phyloP scores from a whole-genome alignment of 2,113 vertebrate species.

The Sphyrna mokarran region DNA sequence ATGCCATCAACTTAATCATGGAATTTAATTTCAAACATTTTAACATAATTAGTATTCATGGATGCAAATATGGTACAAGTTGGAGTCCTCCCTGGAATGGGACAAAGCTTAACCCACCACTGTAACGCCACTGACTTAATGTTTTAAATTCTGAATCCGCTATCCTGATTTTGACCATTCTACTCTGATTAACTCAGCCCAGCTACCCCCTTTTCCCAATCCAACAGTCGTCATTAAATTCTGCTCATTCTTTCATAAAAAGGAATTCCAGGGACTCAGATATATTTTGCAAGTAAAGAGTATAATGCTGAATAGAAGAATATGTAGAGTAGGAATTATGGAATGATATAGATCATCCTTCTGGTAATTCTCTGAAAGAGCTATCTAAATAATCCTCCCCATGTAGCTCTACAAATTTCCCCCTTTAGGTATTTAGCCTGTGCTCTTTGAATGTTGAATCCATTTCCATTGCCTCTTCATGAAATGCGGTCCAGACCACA shows the following conservation, averaged over 20 bases:
- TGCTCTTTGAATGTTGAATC: not conserved
- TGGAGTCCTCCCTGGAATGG: no score
- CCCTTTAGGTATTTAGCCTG: not conserved
- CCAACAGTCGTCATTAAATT: not conserved
- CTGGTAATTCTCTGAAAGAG: not conserved
- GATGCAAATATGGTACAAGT: not conserved
- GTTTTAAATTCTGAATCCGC: not conserved
- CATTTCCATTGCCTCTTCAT: not conserved
- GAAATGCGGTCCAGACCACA: not conserved
- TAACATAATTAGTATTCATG: not conserved
- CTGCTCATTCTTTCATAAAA: not conserved
- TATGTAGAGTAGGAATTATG: not conserved
- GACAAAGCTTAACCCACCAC: no score
- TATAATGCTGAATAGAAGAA: not conserved
- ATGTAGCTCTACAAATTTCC: not conserved
- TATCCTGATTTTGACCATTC: not conserved
- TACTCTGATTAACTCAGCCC: not conserved
- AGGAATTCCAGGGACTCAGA: not conserved
- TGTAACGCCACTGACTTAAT: not conserved
- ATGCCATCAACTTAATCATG: no score
- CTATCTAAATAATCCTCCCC: not conserved
- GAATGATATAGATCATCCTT: not conserved
- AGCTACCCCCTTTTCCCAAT: not conserved
- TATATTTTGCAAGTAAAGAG: not conserved
- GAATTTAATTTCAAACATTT: no score